These are phyloP conservation scores for Limnephilus marmoratus DNA, from an alignment of 2,888 invertebrate genomes.

Conservation along the genomic window DNA sequence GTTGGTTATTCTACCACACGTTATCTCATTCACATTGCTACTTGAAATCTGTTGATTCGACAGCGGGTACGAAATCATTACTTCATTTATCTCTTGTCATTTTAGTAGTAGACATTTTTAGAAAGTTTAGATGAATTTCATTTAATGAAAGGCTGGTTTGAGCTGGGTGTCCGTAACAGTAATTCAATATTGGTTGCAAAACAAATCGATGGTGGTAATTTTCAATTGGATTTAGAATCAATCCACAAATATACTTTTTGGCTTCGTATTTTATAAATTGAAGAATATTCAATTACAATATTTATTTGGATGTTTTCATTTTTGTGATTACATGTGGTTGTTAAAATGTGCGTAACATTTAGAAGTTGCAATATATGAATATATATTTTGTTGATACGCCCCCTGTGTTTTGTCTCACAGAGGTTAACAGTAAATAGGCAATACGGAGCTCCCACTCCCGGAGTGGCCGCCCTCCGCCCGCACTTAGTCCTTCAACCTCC, in stretches of 20 bases:
- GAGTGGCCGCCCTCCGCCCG: neutral
- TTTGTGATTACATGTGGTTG: conserved; percentile 66
- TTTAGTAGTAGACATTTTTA: conserved; percentile 44
- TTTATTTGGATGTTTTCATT: conserved; percentile 66
- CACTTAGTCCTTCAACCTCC: neutral
- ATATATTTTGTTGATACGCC: conserved; percentile 62
- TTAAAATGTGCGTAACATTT: conserved; percentile 66
- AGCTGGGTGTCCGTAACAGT: conserved; percentile 72
- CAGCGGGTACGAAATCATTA: conserved; percentile 49
- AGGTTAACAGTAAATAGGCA: conserved; percentile 55
- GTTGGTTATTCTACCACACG: conserved; percentile 53
- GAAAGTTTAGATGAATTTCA: conserved; percentile 39
- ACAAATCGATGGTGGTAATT: conserved; percentile 57
- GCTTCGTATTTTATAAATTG: conserved; percentile 59
- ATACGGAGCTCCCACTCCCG: conserved; percentile 52
- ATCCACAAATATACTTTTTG: conserved; percentile 54
- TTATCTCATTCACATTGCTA: conserved; percentile 24
- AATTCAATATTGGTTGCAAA: conserved; percentile 65
- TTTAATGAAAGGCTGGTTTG: conserved; percentile 72
- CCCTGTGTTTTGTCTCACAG: conserved; percentile 66
- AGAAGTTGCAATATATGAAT: conserved; percentile 65
- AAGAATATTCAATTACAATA: conserved; percentile 49
- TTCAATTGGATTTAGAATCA: conserved; percentile 59
- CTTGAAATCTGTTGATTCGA: conserved; percentile 46
- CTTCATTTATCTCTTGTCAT: conserved; percentile 33